Evolutionary conservation across 2,797 vertebrate genomes (phyloP).

Genomic region (Limosa lapponica): DNA sequence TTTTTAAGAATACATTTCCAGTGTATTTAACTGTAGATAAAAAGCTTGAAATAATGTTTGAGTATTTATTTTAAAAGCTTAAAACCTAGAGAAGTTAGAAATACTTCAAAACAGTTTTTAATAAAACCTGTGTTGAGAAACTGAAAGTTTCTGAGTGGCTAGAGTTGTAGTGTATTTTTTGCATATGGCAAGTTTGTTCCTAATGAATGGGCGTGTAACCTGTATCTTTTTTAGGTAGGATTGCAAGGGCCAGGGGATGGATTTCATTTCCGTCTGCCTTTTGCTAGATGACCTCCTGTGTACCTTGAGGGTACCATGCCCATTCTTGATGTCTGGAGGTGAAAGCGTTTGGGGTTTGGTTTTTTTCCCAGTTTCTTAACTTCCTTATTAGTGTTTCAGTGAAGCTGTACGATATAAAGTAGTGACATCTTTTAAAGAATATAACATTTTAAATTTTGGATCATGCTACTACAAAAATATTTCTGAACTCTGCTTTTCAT

Average conservation of each 20-base stretch:
- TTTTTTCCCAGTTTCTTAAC: not conserved
- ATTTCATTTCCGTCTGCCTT: not conserved
- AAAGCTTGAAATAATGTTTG: not conserved
- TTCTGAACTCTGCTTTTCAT: not conserved
- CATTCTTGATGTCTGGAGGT: not conserved
- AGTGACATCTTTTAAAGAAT: not conserved
- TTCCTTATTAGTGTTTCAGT: not conserved
- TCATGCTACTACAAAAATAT: not conserved
- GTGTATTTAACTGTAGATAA: not conserved
- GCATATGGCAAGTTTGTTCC: not conserved
- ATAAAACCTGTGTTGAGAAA: not conserved
- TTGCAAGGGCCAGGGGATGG: fast-evolving
- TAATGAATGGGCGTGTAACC: fast-evolving
- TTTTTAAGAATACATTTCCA: not conserved
- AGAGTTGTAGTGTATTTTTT: not conserved
- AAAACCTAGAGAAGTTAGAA: not conserved
- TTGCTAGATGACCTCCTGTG: not conserved
- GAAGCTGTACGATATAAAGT: not conserved
- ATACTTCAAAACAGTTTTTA: not conserved
- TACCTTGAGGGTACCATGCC: not conserved
- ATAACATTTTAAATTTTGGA: not conserved
- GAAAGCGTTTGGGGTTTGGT: not conserved
- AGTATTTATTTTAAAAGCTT: not conserved
- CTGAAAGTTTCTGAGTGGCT: not conserved
- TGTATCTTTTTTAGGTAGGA: not conserved